Evolutionary conservation across 2,888 invertebrate genomes (phyloP).

Genomic region (Atrina japonica): DNA sequence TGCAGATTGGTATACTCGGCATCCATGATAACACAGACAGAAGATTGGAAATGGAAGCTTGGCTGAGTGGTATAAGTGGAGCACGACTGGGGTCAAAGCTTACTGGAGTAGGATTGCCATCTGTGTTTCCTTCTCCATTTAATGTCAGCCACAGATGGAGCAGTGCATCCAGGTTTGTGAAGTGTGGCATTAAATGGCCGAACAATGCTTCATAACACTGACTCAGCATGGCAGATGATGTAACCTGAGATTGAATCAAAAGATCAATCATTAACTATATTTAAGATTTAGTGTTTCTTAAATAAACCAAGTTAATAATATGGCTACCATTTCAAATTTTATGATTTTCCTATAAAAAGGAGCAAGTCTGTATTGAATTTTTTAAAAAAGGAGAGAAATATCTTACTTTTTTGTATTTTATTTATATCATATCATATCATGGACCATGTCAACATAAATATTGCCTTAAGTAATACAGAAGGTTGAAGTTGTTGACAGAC

Average conservation of each 20-base stretch:
- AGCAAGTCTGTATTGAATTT: too few species aligned
- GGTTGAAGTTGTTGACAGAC: too few species aligned
- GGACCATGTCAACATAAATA: too few species aligned
- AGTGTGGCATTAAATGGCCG: constrained; percentile 84
- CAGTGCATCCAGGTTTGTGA: constrained; percentile 90
- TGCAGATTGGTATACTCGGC: constrained; percentile 87
- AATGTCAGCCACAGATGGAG: constrained; percentile 93
- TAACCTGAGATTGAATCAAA: constrained; percentile 47
- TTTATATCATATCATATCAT: too few species aligned
- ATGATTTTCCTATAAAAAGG: too few species aligned
- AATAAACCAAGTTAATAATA: background rate
- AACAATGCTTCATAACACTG: constrained; percentile 87
- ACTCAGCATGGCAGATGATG: constrained; percentile 84
- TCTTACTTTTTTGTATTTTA: too few species aligned
- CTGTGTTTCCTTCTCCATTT: constrained; percentile 84
- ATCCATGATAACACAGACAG: constrained; percentile 86
- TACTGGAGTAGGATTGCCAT: constrained; percentile 57
- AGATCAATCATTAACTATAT: constrained; percentile 1
- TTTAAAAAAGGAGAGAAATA: too few species aligned
- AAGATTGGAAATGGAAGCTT: constrained; percentile 85
- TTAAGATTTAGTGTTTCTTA: background rate
- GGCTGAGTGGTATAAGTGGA: constrained; percentile 86
- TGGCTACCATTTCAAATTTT: background rate
- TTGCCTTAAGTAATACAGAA: too few species aligned
- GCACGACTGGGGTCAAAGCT: constrained; percentile 70